phyloP scores from a whole-genome alignment of 2,888 invertebrate species.

The Erynnis tages region DNA sequence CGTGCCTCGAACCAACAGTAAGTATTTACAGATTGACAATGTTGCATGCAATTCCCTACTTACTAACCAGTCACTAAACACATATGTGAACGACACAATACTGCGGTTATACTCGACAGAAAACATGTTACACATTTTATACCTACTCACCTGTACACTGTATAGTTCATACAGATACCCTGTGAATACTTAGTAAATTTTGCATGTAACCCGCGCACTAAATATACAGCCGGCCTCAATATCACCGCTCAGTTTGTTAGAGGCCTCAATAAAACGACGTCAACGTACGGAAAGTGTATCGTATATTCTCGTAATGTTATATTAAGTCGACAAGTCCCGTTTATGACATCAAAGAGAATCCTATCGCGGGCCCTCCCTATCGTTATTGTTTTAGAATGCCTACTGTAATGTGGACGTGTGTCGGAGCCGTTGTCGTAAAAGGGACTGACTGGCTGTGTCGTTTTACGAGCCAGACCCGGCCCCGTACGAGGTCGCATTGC shows the following conservation, averaged over 20 bases:
- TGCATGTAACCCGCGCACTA: slow-evolving; percentile 2
- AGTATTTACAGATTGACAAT: neutral
- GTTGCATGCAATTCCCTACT: neutral
- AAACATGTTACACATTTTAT: no score
- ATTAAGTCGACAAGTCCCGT: slow-evolving; percentile 41
- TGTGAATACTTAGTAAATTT: slow-evolving; percentile 8
- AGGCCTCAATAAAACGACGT: slow-evolving; percentile 21
- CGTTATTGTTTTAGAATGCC: slow-evolving; percentile 47
- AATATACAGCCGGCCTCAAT: slow-evolving; percentile 13
- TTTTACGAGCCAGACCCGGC: slow-evolving; percentile 53
- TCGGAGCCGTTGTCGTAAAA: slow-evolving; percentile 64
- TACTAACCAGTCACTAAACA: neutral
- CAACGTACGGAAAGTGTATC: slow-evolving; percentile 12
- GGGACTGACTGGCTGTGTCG: slow-evolving; percentile 56
- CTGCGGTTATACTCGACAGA: neutral
- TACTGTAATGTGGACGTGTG: slow-evolving; percentile 46
- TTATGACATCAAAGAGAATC: slow-evolving; percentile 56
- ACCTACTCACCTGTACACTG: no score
- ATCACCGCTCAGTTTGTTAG: slow-evolving; percentile 6
- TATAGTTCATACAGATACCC: neutral
- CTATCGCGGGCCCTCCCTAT: slow-evolving; percentile 57
- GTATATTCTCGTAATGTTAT: slow-evolving; percentile 38
- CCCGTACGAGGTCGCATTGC: slow-evolving; percentile 46
- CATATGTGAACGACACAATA: no score
- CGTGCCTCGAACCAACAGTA: no score